Base-by-base conservation (phyloP, 2,797 vertebrate genomes). In the Natrix natrix region DNA sequence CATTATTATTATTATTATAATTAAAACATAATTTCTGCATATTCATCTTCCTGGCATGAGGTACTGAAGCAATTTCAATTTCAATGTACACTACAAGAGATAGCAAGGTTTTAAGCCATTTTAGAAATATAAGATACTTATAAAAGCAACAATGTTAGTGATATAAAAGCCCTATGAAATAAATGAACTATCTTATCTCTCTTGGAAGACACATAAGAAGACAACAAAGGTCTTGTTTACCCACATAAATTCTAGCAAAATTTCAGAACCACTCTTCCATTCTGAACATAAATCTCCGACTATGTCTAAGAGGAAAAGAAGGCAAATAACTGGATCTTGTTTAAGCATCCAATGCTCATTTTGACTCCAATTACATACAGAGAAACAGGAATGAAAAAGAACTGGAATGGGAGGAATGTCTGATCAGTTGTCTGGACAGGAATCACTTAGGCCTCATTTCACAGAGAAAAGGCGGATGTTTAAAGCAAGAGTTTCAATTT, bases 301-400 rank as follows among this genome's bases (percentile, higher is more conserved):
- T 88, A 32, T 89, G 57, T 66, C n/a, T 59, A 57, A 66, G 66
- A 86, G 86, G 16, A 91, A 89, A 88, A 66, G 91, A 88, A 91
- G 90, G 17, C 69, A 89, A 88, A 86, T 26, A 6, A 10, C 43
- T 83, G n/a, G 43, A 66, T 56, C 48, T 86, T 91, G 87, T 91
- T 91, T 93, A 93, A 93, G 69, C 59, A 74, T 37, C 66, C 66
- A 69, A 83, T 89, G 56, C 90, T 93, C 87, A 91, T 89, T 91
- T 89, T 89, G 87, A 93, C 87, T 91, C 90, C 93, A 91, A 93
- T 93, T 93, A 91, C 88, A 87, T 74, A 93, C 86, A 89, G 69
- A 91, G 90, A 63, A 91, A 89, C 32, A 89, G 89, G 89, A 87
- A 60, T 88, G 74, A 66, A 86, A 86, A 55, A 86, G 86, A 93